A percentile compares a stretch with the other conserved stretches of the same genome.
Conservation (phyloP, 2,797 vertebrate genomes). For the Chiloscyllium punctatum region DNA sequence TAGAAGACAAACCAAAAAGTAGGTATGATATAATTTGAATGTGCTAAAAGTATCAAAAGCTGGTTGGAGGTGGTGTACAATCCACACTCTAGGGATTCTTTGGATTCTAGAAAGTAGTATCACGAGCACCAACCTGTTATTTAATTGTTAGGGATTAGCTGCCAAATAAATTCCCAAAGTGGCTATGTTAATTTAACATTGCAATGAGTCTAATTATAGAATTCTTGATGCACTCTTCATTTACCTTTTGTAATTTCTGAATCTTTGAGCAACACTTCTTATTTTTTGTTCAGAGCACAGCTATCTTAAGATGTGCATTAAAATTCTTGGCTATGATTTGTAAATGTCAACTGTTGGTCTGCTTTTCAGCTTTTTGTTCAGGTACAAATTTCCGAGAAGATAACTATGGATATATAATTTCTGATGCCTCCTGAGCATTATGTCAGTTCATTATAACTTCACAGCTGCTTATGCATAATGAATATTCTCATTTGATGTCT, state of each 20-base stretch:
- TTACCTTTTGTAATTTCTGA: neutral
- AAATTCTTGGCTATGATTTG: neutral
- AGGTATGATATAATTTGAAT: neutral
- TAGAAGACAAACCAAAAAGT: neutral
- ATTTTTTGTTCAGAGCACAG: neutral
- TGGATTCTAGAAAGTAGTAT: neutral
- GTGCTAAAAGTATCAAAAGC: neutral
- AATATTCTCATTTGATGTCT: neutral
- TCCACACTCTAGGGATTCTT: too few species aligned
- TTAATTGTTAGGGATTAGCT: neutral
- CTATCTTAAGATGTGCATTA: neutral
- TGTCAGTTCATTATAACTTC: neutral
- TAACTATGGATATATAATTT: conserved; percentile 4
- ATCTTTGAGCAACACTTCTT: neutral
- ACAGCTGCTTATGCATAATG: conserved; percentile 28
- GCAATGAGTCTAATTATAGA: neutral
- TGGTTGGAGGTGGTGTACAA: neutral
- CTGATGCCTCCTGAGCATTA: neutral
- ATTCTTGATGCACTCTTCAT: neutral
- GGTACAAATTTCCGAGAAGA: neutral
- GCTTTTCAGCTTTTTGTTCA: conserved; percentile 13
- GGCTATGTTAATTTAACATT: neutral
- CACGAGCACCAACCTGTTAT: neutral
- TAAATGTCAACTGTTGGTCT: conserved; percentile 8
- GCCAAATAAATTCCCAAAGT: neutral